phyloP scores from a whole-genome alignment of 2,888 invertebrate genomes.

The Scaptomyza flava region DNA sequence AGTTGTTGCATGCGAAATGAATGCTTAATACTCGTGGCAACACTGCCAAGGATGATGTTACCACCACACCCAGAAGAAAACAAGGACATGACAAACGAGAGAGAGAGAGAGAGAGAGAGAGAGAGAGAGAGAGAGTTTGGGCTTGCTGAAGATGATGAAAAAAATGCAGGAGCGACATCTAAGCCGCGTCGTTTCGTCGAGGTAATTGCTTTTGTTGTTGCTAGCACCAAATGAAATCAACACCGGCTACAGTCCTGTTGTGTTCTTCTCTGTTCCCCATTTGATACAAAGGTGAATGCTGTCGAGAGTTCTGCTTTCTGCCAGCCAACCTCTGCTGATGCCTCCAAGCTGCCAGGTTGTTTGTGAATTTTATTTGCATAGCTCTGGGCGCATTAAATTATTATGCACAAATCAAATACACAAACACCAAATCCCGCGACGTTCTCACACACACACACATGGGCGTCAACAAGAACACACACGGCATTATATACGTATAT shows the following conservation, averaged over 20 bases:
- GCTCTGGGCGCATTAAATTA: slow-evolving; percentile 68
- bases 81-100: background rate
- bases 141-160: slow-evolving; percentile 12
- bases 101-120: background rate
- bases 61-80: background rate
- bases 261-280: background rate
- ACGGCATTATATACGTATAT: slow-evolving; percentile 4
- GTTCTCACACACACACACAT: slow-evolving; percentile 19
- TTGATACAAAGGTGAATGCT: slow-evolving; percentile 18
- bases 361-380: slow-evolving; percentile 66
- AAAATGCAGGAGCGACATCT: slow-evolving; percentile 9
- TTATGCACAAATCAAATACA: slow-evolving; percentile 75
- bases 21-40: slow-evolving; percentile 70
- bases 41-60: slow-evolving; percentile 22
- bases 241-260: slow-evolving; percentile 43
- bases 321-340: slow-evolving; percentile 4
- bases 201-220: slow-evolving; percentile 73
- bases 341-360: slow-evolving; percentile 32
- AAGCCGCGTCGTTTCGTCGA: slow-evolving; percentile 36
- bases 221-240: slow-evolving; percentile 73
- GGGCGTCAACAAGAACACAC: slow-evolving; percentile 1
- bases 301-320: background rate
- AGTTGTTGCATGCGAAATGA: slow-evolving; percentile 80
- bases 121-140: background rate
- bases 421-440: slow-evolving; percentile 58